phyloP scores from a whole-genome alignment of 2,888 invertebrate genomes.

The Caenorhabditis sp. region DNA sequence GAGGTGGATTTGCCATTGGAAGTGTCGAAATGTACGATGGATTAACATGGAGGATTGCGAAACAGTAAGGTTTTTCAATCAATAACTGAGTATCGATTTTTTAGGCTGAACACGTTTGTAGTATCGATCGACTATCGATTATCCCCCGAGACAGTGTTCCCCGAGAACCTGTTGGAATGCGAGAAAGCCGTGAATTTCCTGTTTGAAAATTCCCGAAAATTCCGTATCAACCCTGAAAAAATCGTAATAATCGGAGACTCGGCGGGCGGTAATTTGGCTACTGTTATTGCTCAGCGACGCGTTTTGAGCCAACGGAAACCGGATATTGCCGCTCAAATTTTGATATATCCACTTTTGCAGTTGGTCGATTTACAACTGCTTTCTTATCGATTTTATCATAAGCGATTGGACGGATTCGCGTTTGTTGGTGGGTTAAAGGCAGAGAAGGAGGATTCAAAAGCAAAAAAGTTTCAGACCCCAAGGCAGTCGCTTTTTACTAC shows the following conservation, averaged over 20 bases:
- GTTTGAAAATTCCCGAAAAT: slow-evolving; percentile 68
- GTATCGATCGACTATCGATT: slow-evolving; percentile 82
- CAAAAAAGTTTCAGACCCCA: slow-evolving; percentile 66
- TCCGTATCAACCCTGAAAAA: slow-evolving; percentile 71
- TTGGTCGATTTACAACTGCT: slow-evolving; percentile 83
- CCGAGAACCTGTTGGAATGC: slow-evolving; percentile 83
- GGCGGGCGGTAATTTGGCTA: slow-evolving; percentile 78
- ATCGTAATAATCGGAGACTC: slow-evolving; percentile 79
- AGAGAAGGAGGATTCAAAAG: neutral
- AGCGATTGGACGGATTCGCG: slow-evolving; percentile 69
- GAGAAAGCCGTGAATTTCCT: slow-evolving; percentile 82
- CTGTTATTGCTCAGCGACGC: slow-evolving; percentile 71
- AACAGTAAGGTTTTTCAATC: slow-evolving; percentile 50
- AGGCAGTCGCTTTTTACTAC: slow-evolving; percentile 73
- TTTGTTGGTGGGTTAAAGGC: slow-evolving; percentile 68
- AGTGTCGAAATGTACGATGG: slow-evolving; percentile 73
- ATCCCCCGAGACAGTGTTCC: slow-evolving; percentile 83
- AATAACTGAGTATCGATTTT: too few species aligned
- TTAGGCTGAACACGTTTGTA: slow-evolving; percentile 67
- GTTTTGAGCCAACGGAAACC: slow-evolving; percentile 46
- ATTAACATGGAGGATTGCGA: slow-evolving; percentile 71
- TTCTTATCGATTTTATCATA: slow-evolving; percentile 74
- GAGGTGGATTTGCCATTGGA: slow-evolving; percentile 79
- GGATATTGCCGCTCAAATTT: slow-evolving; percentile 74
- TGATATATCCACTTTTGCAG: slow-evolving; percentile 83